Conservation (phyloP, 2,113 vertebrate species). For the Sprattus sprattus region DNA sequence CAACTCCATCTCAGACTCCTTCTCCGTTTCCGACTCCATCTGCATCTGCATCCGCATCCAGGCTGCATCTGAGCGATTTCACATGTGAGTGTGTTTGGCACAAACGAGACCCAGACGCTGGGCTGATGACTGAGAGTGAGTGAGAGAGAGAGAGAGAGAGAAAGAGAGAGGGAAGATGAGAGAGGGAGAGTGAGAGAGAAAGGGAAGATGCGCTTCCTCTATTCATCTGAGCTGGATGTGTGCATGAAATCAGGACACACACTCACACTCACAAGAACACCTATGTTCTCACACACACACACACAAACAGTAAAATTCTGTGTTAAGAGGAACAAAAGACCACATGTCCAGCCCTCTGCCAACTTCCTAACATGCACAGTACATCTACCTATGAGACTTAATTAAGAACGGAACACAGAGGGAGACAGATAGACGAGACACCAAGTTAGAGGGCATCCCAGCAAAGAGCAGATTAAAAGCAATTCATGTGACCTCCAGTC, state of each 20-base stretch:
- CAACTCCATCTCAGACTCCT: not conserved
- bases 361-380: no score
- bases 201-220: not conserved
- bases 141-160: slow-evolving; percentile 16
- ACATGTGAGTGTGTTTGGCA: slow-evolving; percentile 13
- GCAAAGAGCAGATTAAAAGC: not conserved
- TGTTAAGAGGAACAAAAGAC: no score
- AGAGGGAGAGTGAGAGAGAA: not conserved
- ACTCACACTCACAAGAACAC: not conserved
- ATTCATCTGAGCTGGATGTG: not conserved
- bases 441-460: not conserved
- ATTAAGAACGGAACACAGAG: not conserved
- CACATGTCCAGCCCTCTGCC: no score
- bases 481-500: not conserved
- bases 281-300: not conserved
- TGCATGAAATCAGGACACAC: not conserved
- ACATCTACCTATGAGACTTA: no score
- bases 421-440: not conserved
- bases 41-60: not conserved
- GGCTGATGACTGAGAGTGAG: not conserved
- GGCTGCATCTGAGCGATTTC: slow-evolving; percentile 10
- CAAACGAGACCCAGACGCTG: not conserved
- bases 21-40: not conserved
- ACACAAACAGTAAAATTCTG: not conserved
- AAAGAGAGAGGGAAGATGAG: not conserved